phyloP scores from a whole-genome alignment of 53 echinoderm and acorn worm genomes.

The Antedon mediterranea region DNA sequence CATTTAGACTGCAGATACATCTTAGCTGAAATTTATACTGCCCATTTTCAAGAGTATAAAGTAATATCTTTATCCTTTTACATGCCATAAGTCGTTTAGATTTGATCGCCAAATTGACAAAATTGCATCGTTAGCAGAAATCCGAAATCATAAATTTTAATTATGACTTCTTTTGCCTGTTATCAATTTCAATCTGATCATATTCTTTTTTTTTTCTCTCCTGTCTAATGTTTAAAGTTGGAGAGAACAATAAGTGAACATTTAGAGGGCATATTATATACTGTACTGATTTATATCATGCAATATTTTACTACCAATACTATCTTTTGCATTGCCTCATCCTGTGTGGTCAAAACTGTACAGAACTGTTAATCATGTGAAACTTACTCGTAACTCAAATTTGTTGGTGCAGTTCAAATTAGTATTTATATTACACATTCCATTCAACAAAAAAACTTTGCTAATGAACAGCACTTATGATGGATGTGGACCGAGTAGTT shows the following conservation, averaged over 20 bases:
- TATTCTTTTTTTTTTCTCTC: background rate
- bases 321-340: background rate
- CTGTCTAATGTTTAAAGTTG: background rate
- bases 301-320: background rate
- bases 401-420: background rate
- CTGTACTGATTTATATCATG: background rate
- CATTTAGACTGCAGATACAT: background rate
- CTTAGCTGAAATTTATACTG: conserved; percentile 1
- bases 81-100: background rate
- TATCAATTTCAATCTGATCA: background rate
- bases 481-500: background rate
- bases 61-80: conserved; percentile 1
- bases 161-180: background rate
- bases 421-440: conserved; percentile 1
- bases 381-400: background rate
- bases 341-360: background rate
- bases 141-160: background rate
- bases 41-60: background rate
- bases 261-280: background rate
- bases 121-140: background rate
- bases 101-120: background rate
- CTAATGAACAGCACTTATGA: background rate
- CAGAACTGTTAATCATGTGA: conserved; percentile 1
- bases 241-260: background rate
- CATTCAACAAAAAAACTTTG: background rate